Percentiles rank a stretch among this genome's conserved stretches.
Conservation (phyloP, 1,140 invertebrate species). For the Lordiphosa mommai region DNA sequence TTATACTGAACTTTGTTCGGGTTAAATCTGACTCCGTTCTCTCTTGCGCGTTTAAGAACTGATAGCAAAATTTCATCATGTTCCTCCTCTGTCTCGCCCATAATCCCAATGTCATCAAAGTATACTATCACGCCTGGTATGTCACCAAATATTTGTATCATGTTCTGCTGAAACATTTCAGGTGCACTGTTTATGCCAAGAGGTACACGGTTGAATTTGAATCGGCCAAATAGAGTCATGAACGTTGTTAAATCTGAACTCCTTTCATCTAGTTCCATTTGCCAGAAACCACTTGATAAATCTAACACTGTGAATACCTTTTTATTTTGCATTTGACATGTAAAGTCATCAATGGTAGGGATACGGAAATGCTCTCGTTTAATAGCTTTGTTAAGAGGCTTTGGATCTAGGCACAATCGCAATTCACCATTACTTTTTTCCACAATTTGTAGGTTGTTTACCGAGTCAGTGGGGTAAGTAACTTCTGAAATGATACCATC, state of each 20-base stretch:
- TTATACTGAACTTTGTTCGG: not conserved
- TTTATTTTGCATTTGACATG: not conserved
- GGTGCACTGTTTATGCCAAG: too few species aligned
- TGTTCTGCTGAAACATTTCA: slow-evolving; percentile 2
- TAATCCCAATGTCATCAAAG: slow-evolving; percentile 5
- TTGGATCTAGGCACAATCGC: not conserved
- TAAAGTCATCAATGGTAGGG: not conserved
- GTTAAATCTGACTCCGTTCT: not conserved
- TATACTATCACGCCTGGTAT: slow-evolving; percentile 3
- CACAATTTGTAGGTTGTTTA: too few species aligned
- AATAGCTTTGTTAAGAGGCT: not conserved
- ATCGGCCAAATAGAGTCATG: not conserved
- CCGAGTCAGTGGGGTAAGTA: too few species aligned
- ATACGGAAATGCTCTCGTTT: not conserved
- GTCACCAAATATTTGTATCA: slow-evolving; percentile 1
- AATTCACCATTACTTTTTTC: too few species aligned
- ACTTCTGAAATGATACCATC: too few species aligned
- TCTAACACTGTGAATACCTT: not conserved
- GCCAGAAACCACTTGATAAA: too few species aligned
- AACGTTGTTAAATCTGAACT: too few species aligned
- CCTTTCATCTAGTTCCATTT: too few species aligned
- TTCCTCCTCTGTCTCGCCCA: not conserved
- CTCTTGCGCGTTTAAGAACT: not conserved
- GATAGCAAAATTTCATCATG: not conserved
- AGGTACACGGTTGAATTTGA: too few species aligned